These are phyloP conservation scores for Diachrysia chrysitis DNA, from an alignment of 2,888 invertebrate genomes.

Conservation along the genomic window DNA sequence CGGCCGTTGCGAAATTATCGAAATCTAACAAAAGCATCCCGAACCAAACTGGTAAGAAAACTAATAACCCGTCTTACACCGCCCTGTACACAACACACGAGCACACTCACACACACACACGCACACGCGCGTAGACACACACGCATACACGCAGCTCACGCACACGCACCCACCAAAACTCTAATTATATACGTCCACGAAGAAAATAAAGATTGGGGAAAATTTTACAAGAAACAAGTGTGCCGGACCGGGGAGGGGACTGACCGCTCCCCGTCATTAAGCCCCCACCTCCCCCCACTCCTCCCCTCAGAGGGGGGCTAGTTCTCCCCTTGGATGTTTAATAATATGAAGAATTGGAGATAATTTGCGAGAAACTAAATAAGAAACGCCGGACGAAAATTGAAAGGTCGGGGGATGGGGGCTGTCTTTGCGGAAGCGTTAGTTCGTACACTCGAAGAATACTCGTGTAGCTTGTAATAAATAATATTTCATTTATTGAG, in stretches of 20 bases:
- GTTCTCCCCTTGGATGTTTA: constrained; percentile 88
- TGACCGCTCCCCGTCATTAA: constrained; percentile 88
- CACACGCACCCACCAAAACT: constrained; percentile 65
- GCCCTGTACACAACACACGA: constrained; percentile 64
- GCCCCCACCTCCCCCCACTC: constrained; percentile 70
- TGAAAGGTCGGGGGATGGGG: constrained; percentile 79
- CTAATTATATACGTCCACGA: constrained; percentile 89
- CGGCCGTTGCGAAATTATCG: constrained; percentile 88
- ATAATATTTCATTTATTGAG: constrained; percentile 27
- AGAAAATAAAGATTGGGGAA: constrained; percentile 89
- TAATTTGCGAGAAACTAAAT: constrained; percentile 90
- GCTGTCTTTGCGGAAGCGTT: constrained; percentile 59
- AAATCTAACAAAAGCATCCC: constrained; percentile 89
- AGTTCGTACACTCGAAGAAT: constrained; percentile 41
- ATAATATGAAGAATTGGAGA: constrained; percentile 90
- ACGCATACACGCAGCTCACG: constrained; percentile 59
- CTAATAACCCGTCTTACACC: constrained; percentile 87
- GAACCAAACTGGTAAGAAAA: constrained; percentile 85
- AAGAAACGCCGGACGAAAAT: constrained; percentile 88
- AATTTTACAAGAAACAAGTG: constrained; percentile 89
- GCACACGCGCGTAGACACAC: constrained; percentile 33
- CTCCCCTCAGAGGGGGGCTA: constrained; percentile 74
- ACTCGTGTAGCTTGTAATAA: constrained; percentile 26
- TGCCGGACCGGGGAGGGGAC: constrained; percentile 80
- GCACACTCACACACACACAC: constrained; percentile 54